Evolutionary conservation across 2,113 vertebrate species (phyloP).

Genomic region (Calidris pygmaea): DNA sequence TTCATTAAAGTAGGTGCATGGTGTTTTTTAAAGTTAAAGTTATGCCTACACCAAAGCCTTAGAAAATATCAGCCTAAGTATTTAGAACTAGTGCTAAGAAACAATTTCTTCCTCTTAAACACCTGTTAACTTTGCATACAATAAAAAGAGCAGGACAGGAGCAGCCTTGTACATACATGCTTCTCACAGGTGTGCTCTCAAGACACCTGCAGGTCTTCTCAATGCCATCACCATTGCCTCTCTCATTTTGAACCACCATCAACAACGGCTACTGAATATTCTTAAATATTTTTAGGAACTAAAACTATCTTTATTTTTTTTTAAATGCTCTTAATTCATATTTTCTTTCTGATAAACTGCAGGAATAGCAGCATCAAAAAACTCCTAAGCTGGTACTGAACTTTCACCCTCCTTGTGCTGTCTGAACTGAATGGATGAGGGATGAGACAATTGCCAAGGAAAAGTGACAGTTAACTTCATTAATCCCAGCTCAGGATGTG

Average conservation of each 20-base stretch:
- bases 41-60: neutral
- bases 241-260: neutral
- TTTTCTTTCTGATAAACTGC: neutral
- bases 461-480: neutral
- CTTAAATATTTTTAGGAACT: neutral
- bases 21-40: neutral
- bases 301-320: neutral
- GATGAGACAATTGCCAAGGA: neutral
- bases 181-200: neutral
- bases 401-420: neutral
- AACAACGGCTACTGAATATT: neutral
- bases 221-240: neutral
- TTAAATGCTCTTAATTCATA: neutral
- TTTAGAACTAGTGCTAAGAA: neutral
- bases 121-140: neutral
- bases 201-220: neutral
- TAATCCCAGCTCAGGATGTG: neutral
- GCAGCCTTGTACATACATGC: neutral
- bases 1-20: neutral
- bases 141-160: neutral
- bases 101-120: neutral
- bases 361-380: neutral
- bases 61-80: neutral
- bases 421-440: neutral
- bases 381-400: neutral